Evolutionary conservation across 1,140 invertebrate species (phyloP).

Genomic region (Drosophila albomicans): DNA sequence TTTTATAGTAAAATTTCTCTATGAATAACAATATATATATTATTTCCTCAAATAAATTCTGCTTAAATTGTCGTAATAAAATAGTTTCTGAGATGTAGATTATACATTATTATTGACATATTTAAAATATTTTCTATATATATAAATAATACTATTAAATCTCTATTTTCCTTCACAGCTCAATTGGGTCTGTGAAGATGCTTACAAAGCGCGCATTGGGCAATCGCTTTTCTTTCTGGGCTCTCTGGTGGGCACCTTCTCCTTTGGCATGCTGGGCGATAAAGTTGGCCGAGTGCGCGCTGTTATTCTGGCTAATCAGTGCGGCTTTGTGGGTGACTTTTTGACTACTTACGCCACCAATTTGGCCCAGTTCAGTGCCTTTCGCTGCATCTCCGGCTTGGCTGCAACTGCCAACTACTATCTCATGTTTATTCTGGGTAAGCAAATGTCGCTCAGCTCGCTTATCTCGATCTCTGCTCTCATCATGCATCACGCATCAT

Average conservation of each 20-base stretch:
- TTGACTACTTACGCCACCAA: constrained; percentile 85
- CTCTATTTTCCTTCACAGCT: constrained; percentile 75
- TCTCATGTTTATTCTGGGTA: constrained; percentile 88
- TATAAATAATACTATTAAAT: too few relatives aligned
- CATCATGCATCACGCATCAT: not conserved
- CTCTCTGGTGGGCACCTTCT: constrained; percentile 86
- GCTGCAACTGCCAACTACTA: constrained; percentile 87
- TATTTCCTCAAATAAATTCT: too few relatives aligned
- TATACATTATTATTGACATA: too few relatives aligned
- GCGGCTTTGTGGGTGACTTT: constrained; percentile 86
- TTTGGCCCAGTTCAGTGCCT: constrained; percentile 85
- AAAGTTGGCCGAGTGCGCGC: constrained; percentile 86
- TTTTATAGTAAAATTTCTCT: too few relatives aligned
- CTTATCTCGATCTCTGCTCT: constrained; percentile 17
- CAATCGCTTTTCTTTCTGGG: constrained; percentile 87
- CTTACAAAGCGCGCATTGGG: constrained; percentile 86
- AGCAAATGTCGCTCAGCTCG: constrained; percentile 43
- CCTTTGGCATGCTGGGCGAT: constrained; percentile 86
- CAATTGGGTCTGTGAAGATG: constrained; percentile 87
- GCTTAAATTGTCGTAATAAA: too few relatives aligned
- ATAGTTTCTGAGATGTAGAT: too few relatives aligned
- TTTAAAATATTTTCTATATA: too few relatives aligned
- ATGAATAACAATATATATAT: too few relatives aligned
- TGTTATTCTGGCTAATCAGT: constrained; percentile 85
- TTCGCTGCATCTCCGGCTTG: constrained; percentile 86